phyloP scores from a whole-genome alignment of 2,797 vertebrate species.

The Gephyroberyx darwinii region DNA sequence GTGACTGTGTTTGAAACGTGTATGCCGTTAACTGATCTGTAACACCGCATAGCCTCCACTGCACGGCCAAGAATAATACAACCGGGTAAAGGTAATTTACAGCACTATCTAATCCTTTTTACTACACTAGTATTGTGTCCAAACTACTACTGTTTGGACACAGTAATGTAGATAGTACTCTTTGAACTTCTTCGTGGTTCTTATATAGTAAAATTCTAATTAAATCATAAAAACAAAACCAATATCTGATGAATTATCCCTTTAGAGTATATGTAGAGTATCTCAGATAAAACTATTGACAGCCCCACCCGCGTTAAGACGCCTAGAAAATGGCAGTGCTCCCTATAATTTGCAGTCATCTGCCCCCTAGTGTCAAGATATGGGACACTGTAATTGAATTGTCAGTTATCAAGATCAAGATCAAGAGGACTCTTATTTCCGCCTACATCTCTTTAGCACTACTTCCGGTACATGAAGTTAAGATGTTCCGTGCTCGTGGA shows the following conservation, averaged over 20 bases:
- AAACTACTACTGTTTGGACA: conserved; percentile 11
- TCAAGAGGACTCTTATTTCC: not conserved
- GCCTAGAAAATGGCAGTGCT: conserved; percentile 1
- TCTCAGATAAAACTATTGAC: not conserved
- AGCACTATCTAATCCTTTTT: conserved; percentile 31
- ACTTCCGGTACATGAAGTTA: not conserved
- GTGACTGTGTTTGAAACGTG: conserved; percentile 37
- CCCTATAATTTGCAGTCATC: conserved; percentile 31
- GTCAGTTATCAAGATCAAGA: not conserved
- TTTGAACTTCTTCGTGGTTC: not conserved
- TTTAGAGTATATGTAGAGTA: not conserved
- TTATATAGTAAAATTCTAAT: too few species aligned
- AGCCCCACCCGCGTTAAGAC: not conserved
- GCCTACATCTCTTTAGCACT: not conserved
- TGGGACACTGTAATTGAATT: conserved; percentile 5
- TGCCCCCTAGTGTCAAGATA: conserved; percentile 56
- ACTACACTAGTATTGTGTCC: not conserved
- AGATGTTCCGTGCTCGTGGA: not conserved
- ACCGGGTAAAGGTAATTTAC: conserved; percentile 38
- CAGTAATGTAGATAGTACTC: too few species aligned
- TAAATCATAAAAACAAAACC: not conserved
- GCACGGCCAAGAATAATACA: conserved; percentile 44
- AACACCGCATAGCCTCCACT: not conserved
- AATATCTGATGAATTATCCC: not conserved
- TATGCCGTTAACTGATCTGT: conserved; percentile 35